A percentile compares a stretch with the other conserved stretches of the same genome.
phyloP scores from a whole-genome alignment of 2,888 invertebrate genomes.

The Tenthredo distinguenda region DNA sequence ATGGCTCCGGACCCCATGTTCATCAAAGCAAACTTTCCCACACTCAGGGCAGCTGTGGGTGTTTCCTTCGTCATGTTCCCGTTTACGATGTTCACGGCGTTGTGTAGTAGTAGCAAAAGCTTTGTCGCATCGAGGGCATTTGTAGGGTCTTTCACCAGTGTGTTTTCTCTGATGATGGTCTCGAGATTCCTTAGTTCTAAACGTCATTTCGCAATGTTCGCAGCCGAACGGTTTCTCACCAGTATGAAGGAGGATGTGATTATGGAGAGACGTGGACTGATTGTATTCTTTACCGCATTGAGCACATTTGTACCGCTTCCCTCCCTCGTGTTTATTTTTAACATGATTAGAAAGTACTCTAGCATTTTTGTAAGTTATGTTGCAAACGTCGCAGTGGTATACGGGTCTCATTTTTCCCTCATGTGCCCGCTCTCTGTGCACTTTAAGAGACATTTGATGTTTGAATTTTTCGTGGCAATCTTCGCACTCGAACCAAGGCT shows the following conservation, averaged over 20 bases:
- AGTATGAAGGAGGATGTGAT: slow-evolving; percentile 53
- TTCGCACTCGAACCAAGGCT: slow-evolving; percentile 54
- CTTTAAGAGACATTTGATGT: slow-evolving; percentile 53
- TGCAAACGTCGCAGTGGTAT: slow-evolving; percentile 52
- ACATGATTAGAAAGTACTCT: slow-evolving; percentile 50
- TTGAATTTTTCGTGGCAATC: slow-evolving; percentile 54
- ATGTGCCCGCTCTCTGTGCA: slow-evolving; percentile 47
- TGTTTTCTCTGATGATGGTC: slow-evolving; percentile 53
- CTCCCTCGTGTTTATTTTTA: slow-evolving; percentile 53
- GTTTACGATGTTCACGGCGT: slow-evolving; percentile 48
- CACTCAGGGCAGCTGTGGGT: slow-evolving; percentile 51
- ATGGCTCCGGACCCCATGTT: slow-evolving; percentile 52
- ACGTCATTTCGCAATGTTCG: slow-evolving; percentile 53
- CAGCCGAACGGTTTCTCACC: slow-evolving; percentile 52
- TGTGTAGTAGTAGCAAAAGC: slow-evolving; percentile 52
- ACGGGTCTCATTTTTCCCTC: slow-evolving; percentile 53
- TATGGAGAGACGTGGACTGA: slow-evolving; percentile 51
- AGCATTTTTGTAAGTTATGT: slow-evolving; percentile 53
- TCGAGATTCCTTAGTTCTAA: slow-evolving; percentile 52
- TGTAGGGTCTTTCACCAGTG: slow-evolving; percentile 52
- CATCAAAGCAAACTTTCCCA: slow-evolving; percentile 50
- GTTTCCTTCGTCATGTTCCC: slow-evolving; percentile 52
- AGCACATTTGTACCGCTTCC: slow-evolving; percentile 53
- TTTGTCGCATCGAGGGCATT: slow-evolving; percentile 51
- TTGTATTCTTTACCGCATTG: slow-evolving; percentile 54